These are phyloP conservation scores for Amphipoea lucens DNA, from an alignment of 2,888 invertebrate species.

Conservation along the genomic window DNA sequence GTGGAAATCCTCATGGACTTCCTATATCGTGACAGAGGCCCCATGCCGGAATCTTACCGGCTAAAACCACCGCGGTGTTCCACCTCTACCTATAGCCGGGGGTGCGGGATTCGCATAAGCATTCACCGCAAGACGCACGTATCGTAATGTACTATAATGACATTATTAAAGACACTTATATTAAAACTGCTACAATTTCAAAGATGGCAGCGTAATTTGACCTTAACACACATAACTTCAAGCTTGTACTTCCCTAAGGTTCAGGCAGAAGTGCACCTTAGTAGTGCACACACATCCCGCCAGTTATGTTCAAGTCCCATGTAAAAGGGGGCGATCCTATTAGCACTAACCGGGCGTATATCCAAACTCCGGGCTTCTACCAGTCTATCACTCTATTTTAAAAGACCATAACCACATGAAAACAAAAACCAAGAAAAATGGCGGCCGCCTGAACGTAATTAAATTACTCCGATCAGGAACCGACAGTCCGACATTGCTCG, in stretches of 20 bases:
- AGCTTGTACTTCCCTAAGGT: rapidly evolving
- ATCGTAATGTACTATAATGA: too few relatives aligned
- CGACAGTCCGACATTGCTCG: constrained; percentile 44
- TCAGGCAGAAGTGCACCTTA: too few relatives aligned
- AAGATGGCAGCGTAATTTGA: not conserved
- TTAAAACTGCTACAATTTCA: not conserved
- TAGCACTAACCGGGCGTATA: not conserved
- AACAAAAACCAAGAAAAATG: constrained; percentile 53
- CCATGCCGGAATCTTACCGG: too few relatives aligned
- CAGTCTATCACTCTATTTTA: not conserved
- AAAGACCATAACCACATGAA: not conserved
- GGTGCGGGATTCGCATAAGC: too few relatives aligned
- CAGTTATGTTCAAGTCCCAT: too few relatives aligned
- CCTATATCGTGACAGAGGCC: too few relatives aligned
- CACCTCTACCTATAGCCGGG: too few relatives aligned
- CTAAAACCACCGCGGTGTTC: too few relatives aligned
- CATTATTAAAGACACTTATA: not conserved
- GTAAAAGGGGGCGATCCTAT: not conserved
- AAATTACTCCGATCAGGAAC: constrained; percentile 59
- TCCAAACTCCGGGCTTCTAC: not conserved
- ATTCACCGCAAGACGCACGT: too few relatives aligned
- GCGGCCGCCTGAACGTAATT: constrained; percentile 36
- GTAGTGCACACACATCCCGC: too few relatives aligned
- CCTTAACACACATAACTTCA: too few relatives aligned
- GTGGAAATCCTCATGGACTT: too few relatives aligned